A percentile compares a stretch with the other conserved stretches of the same genome.
Conservation (phyloP, 2,888 invertebrate species). For the Macrophya alboannulata region DNA sequence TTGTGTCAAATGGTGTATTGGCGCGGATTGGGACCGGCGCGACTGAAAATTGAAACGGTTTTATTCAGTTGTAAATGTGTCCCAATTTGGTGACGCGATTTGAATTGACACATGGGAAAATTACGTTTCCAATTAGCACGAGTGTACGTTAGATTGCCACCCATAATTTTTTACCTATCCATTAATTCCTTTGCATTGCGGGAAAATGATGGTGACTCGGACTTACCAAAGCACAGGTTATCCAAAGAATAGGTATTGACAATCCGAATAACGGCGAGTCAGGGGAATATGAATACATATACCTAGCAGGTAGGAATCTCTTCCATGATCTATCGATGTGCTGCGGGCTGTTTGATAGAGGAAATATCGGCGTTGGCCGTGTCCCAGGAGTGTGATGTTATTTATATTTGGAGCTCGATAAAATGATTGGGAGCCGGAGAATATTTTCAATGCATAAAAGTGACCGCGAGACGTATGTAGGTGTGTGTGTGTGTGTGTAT, state of each 20-base stretch:
- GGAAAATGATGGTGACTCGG: background rate
- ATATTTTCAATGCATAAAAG: background rate
- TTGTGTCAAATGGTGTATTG: too few relatives aligned
- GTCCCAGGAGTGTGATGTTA: conserved; percentile 28
- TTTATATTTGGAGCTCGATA: conserved; percentile 5
- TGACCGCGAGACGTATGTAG: background rate
- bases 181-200: background rate
- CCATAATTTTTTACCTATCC: background rate
- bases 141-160: conserved; percentile 1
- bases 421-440: conserved; percentile 4
- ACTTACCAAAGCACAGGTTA: background rate
- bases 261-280: conserved; percentile 2
- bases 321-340: conserved; percentile 32
- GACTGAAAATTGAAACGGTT: background rate
- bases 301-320: conserved; percentile 9
- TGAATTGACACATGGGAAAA: background rate
- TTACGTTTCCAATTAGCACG: background rate
- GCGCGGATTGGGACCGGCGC: background rate
- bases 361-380: conserved; percentile 1
- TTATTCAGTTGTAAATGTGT: background rate
- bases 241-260: background rate
- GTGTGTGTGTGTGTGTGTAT: too few relatives aligned
- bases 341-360: background rate
- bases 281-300: background rate
- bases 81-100: background rate